phyloP scores from a whole-genome alignment of 2,113 vertebrate species.

The Hippocampus zosterae region DNA sequence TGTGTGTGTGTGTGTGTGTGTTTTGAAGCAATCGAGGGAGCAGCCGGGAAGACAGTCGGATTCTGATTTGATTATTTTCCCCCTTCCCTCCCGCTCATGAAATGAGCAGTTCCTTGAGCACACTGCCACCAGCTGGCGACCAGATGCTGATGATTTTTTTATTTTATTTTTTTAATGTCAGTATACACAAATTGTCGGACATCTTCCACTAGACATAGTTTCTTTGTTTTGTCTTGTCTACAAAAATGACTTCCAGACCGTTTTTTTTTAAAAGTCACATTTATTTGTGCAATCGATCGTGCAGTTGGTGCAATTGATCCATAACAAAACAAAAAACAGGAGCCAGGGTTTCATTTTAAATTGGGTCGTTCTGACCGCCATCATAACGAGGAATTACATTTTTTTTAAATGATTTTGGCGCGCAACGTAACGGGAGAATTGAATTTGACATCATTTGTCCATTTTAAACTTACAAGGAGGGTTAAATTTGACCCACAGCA shows the following conservation, averaged over 20 bases:
- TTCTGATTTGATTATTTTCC: conserved; percentile 18
- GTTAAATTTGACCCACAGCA: neutral
- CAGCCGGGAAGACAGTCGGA: conserved; percentile 11
- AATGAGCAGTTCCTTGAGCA: conserved; percentile 56
- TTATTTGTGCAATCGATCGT: no score
- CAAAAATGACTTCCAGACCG: no score
- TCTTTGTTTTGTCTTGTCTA: no score
- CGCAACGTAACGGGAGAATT: neutral
- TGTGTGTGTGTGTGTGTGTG: neutral
- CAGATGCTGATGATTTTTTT: conserved; percentile 17
- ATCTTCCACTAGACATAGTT: neutral
- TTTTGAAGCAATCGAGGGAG: conserved; percentile 25
- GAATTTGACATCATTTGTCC: neutral
- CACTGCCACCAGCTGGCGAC: conserved; percentile 69
- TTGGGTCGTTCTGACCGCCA: neutral
- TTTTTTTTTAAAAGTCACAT: no score
- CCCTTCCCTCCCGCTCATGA: conserved; percentile 40
- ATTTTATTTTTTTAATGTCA: no score
- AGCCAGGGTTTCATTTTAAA: neutral
- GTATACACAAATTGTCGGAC: no score
- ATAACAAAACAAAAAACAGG: no score
- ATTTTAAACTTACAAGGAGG: no score
- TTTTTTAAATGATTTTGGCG: neutral
- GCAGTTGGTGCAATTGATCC: no score
- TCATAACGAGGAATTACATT: neutral